A percentile compares a stretch with the other conserved stretches of the same genome.
These are phyloP conservation scores for Stigmatopora nigra DNA, from an alignment of 2,113 vertebrate genomes.

Conservation along the genomic window DNA sequence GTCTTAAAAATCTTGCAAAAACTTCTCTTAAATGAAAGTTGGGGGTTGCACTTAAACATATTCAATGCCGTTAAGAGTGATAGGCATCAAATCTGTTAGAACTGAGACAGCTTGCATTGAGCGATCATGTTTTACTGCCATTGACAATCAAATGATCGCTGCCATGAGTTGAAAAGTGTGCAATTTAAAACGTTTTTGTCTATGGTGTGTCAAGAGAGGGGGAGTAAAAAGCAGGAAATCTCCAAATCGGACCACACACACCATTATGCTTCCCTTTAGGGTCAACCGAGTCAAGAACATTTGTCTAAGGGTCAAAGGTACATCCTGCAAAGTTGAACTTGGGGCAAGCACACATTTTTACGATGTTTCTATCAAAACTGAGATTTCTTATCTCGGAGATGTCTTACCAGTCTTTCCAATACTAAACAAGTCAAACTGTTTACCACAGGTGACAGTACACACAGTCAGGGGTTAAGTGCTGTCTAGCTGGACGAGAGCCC, in stretches of 20 bases:
- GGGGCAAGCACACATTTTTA: not conserved
- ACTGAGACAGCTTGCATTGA: too few relatives aligned
- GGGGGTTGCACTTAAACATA: too few relatives aligned
- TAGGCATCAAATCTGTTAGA: too few relatives aligned
- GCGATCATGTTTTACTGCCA: too few relatives aligned
- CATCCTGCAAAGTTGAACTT: constrained; percentile 1
- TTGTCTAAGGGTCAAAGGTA: constrained; percentile 1
- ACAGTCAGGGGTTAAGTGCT: constrained; percentile 29
- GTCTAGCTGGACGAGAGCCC: constrained; percentile 21
- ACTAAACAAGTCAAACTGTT: constrained; percentile 18
- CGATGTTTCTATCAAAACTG: not conserved
- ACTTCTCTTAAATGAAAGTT: not conserved
- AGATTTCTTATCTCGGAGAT: constrained; percentile 4
- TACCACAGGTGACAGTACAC: constrained; percentile 37
- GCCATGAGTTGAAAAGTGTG: too few relatives aligned
- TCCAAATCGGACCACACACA: not conserved
- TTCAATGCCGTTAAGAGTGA: too few relatives aligned
- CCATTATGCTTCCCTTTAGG: not conserved
- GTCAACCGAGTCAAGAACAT: constrained; percentile 5
- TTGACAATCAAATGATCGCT: too few relatives aligned
- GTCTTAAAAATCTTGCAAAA: not conserved
- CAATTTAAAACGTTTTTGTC: too few relatives aligned
- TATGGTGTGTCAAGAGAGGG: too few relatives aligned
- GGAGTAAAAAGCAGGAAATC: not conserved
- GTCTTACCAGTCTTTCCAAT: not conserved